These are phyloP conservation scores for Clitarchus hookeri DNA, from an alignment of 2,888 invertebrate species.

Conservation along the genomic window DNA sequence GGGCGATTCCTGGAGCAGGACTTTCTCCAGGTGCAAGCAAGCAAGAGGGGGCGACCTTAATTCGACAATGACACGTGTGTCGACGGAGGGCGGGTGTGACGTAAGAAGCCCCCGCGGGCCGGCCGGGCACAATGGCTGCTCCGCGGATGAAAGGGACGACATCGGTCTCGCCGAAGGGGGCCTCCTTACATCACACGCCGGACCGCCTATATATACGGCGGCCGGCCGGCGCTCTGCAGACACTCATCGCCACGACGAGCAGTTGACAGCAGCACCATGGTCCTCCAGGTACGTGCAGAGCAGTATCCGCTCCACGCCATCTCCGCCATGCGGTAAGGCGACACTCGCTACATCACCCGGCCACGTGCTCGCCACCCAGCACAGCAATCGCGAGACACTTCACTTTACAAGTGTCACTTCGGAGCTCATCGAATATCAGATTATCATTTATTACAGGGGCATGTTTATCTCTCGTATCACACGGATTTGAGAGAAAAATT, in stretches of 20 bases:
- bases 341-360: too few species aligned
- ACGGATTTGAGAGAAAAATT: too few species aligned
- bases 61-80: background rate
- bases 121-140: background rate
- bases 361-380: too few species aligned
- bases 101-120: background rate
- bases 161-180: background rate
- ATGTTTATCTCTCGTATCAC: too few species aligned
- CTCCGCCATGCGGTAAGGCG: background rate
- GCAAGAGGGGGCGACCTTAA: background rate
- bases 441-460: too few species aligned
- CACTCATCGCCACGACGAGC: background rate
- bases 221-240: too few species aligned
- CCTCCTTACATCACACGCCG: background rate
- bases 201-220: background rate
- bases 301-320: too few species aligned
- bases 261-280: slow-evolving; percentile 22
- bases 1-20: slow-evolving; percentile 14
- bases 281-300: background rate
- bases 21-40: background rate
- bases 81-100: background rate
- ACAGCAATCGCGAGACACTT: too few species aligned
- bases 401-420: too few species aligned
- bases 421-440: too few species aligned
- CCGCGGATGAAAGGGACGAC: too few species aligned